Base-by-base conservation (phyloP, 2,888 invertebrate genomes). In the Sarcophaga subvicina region DNA sequence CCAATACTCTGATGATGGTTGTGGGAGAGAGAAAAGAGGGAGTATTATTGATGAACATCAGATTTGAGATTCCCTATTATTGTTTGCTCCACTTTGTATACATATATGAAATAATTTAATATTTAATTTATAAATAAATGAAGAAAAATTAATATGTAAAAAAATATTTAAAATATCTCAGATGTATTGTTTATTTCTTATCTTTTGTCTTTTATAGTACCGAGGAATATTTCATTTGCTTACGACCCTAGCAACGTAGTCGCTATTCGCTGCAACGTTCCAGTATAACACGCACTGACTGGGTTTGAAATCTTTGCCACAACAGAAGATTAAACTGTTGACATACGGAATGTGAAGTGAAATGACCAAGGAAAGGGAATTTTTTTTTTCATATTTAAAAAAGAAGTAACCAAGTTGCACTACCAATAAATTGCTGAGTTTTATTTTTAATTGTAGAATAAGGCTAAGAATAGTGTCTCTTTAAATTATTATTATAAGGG, bases 221-320 rank as follows among this genome's bases (percentile, higher is more conserved):
- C 81, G 93, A 93, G 89, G 93, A 93, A 86, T 93, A 91, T 83
- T 89, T 92, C 73, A 91, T 93, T 82, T 93, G 91, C 80, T 83
- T 93, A 75, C 90, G 90, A 59, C 91, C 92, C 84, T 90, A 91
- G 88, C 92, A 87, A 84, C 86, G 91, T 27, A 89, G 89, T 4
- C 76, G 90, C 80, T 88, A 89, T 37, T 89, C 92, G 14, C 73
- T 84, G 88, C 83, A 85, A 80, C 83, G 78, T 69, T 87, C 88
- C 20, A 86, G 84, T 49, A 89, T 90, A 88, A 89, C 91, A 20
- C 88, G 91, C 59, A 90, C 91, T 25, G 91, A 91, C 78, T 91
- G 91, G 75, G 92, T 91, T 86, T 91, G 89, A 76, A 54, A 59
- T 25, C 17, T 49, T 4, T 3, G 45, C 20, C 45, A 45, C 47